These are phyloP conservation scores for Anneissia japonica DNA, from an alignment of 35 echinoderm and acorn worm species.

Conservation along the genomic window DNA sequence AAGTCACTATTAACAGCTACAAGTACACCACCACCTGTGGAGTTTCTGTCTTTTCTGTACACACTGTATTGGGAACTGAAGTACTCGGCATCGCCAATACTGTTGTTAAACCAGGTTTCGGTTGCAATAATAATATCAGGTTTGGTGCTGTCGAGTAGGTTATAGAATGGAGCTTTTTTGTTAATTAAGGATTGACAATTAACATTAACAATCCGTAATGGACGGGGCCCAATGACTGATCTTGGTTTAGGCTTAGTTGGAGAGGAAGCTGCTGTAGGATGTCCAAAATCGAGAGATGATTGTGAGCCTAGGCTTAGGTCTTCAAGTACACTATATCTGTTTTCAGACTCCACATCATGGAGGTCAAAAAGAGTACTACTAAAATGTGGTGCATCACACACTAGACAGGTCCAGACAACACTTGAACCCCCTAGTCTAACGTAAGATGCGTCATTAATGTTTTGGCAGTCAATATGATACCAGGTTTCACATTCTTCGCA, in stretches of 20 bases:
- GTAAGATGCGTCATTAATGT: constrained; percentile 38
- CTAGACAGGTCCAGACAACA: constrained; percentile 42
- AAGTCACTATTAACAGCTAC: constrained; percentile 35
- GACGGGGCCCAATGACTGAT: constrained; percentile 1
- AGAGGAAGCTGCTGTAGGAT: constrained; percentile 38
- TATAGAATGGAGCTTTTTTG: constrained; percentile 44
- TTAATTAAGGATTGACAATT: constrained; percentile 50
- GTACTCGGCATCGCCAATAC: constrained; percentile 36
- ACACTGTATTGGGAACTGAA: constrained; percentile 44
- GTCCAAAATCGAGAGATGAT: not conserved
- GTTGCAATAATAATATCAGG: constrained; percentile 59
- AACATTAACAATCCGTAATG: constrained; percentile 34
- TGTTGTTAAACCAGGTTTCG: constrained; percentile 52
- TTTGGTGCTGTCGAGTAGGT: constrained; percentile 55
- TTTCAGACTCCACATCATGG: constrained; percentile 12
- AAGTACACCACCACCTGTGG: constrained; percentile 26
- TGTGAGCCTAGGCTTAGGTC: constrained; percentile 5
- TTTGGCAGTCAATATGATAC: constrained; percentile 47
- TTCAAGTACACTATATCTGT: not conserved
- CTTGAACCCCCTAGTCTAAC: constrained; percentile 19
- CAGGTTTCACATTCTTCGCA: not conserved
- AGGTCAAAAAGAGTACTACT: constrained; percentile 46
- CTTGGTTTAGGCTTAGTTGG: constrained; percentile 39
- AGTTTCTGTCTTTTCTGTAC: constrained; percentile 26
- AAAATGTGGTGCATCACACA: constrained; percentile 45